A percentile compares a stretch with the other conserved stretches of the same genome.
Conservation (phyloP, 2,888 invertebrate genomes). For the Mythimna impura region DNA sequence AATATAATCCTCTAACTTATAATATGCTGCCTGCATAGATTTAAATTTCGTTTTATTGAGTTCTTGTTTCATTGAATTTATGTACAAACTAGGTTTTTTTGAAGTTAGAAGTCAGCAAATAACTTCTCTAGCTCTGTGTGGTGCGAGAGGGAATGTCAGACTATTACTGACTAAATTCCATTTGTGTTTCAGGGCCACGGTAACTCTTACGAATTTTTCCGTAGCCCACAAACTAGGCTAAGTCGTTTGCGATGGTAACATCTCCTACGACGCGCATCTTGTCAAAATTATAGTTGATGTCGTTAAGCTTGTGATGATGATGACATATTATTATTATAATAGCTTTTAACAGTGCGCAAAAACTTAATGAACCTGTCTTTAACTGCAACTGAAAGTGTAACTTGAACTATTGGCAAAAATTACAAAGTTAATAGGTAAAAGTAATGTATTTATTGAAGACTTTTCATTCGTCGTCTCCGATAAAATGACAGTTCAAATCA, state of each 20-base stretch:
- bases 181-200: too few relatives aligned
- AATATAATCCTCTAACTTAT: too few relatives aligned
- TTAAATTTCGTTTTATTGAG: too few relatives aligned
- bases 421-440: slow-evolving; percentile 16
- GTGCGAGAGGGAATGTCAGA: too few relatives aligned
- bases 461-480: not conserved
- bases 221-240: not conserved
- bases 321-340: slow-evolving; percentile 21
- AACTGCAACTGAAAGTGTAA: slow-evolving; percentile 11
- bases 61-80: too few relatives aligned
- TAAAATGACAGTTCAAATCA: too few relatives aligned
- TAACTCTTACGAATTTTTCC: too few relatives aligned
- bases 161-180: too few relatives aligned
- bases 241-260: not conserved
- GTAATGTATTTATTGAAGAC: slow-evolving; percentile 11
- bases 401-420: slow-evolving; percentile 27
- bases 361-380: slow-evolving; percentile 34
- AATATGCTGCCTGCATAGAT: too few relatives aligned
- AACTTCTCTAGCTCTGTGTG: too few relatives aligned
- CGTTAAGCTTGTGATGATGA: slow-evolving; percentile 23
- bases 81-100: too few relatives aligned
- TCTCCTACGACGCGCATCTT: not conserved
- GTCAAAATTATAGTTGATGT: not conserved
- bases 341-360: slow-evolving; percentile 29
- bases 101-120: too few relatives aligned